Evolutionary conservation across 2,888 invertebrate genomes (phyloP).

Genomic region (Trimorus sp.): DNA sequence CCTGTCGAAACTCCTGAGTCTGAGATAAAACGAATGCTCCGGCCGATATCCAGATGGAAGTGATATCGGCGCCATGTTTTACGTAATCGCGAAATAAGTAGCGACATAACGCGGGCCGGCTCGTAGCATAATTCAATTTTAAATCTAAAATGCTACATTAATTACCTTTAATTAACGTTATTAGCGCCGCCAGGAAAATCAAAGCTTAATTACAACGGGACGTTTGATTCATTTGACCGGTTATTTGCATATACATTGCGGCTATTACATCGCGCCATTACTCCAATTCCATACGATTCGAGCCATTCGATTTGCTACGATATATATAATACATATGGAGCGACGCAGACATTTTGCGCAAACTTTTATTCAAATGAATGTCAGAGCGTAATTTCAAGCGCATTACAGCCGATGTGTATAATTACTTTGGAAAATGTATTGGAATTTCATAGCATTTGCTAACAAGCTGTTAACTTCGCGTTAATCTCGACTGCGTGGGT

Average conservation of each 20-base stretch:
- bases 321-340: too few relatives aligned
- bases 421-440: constrained; percentile 40
- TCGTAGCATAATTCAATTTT: too few relatives aligned
- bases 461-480: constrained; percentile 43
- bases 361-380: constrained; percentile 2
- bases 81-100: too few relatives aligned
- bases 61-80: constrained; percentile 16
- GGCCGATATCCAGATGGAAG: constrained; percentile 8
- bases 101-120: background rate
- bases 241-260: too few relatives aligned
- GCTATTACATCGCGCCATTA: background rate
- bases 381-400: constrained; percentile 13
- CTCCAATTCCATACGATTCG: background rate
- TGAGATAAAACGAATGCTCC: constrained; percentile 31
- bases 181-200: too few relatives aligned
- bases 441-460: constrained; percentile 38
- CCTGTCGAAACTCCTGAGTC: constrained; percentile 25
- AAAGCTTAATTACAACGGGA: too few relatives aligned
- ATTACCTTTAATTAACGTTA: too few relatives aligned
- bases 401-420: constrained; percentile 26
- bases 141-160: too few relatives aligned
- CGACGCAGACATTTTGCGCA: background rate
- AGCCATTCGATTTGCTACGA: too few relatives aligned
- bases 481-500: constrained; percentile 28
- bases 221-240: too few relatives aligned